Base-by-base conservation (phyloP, 2,113 vertebrate species). In the Microtus montanus region DNA sequence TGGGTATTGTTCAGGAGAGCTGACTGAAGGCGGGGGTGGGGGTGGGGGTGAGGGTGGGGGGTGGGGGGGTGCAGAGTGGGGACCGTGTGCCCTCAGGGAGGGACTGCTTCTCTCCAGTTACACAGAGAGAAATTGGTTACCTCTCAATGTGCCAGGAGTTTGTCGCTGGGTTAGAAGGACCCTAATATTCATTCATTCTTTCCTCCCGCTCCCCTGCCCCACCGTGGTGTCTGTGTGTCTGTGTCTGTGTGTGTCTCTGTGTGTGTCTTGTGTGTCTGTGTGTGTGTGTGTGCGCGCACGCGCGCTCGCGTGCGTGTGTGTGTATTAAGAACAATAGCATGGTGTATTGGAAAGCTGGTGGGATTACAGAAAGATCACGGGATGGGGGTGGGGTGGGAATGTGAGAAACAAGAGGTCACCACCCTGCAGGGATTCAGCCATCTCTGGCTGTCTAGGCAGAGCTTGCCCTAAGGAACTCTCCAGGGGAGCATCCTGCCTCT, bases 1-100 rank as follows among this genome's bases (percentile, higher is more conserved):
- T 82, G 89, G 88, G 93, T 95, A 98, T 98, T 98, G 98, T 98
- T 98, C 87, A 88, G 93, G 87, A 94, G 96, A 93, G 75, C 78
- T 71, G 78, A 94, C 52, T 54, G 52, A 58, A 73, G 63, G 98
- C 91, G 89, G 79, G 58, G 58, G 91, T 3, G 41, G 41, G 41
- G 41, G 41, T 75, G 94, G 95, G 95, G 87, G 97, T n/a, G n/a
- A n/a, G n/a, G n/a, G n/a, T n/a, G n/a, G n/a, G 41, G 41, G 41
- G 78, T 94, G 95, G 95, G 87, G 97, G 68, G 3, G 14, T 95
- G 64, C 2, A 1, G 93, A 85, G 71, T 52, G 86, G 86, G 61
- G 95, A 95, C 90, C 95, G 70, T 82, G 79, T 93, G 83, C 96
- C 91, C 97, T 87, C 54, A 19, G 54, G 95, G 17, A 4, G 95